Base-by-base conservation (phyloP, 2,888 invertebrate species). In the Netelia virgata region DNA sequence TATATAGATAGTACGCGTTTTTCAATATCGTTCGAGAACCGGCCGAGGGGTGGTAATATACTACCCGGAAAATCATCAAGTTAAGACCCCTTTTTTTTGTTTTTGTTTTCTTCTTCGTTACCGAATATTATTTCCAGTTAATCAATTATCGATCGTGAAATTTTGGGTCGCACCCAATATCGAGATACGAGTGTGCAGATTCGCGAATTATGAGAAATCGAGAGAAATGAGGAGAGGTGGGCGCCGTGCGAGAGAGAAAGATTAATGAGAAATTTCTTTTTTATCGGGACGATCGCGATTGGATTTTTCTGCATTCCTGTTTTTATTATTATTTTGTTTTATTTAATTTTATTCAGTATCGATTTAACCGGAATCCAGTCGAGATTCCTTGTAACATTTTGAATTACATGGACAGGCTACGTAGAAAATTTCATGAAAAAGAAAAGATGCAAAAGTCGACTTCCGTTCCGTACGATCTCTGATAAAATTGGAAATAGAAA, bases 101-200 rank as follows among this genome's bases (percentile, higher is more conserved):
- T 36, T 36, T 36, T 36, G 3, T 28, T 3, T 28, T 28, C 2
- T 28, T 68, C 68, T 43, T n/a, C 53, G 20, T 14, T 53, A 53
- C 20, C 36, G 59, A 66, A 64, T 57, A 72, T 57, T 82, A 1
- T 77, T 84, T 84, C 83, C 75, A 66, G 64, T 81, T 78, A 81
- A 66, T 64, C 83, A 72, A 84, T 86, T 77, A 82, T 9, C 36
- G 20, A 18, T 64, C 23, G 36, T 59, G 82, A 75, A 47, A 83
- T 64, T 73, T 63, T 69, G 70, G 80, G 69, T 84, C 84, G 76
- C 81, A 73, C 77, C 73, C 68, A 81, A 77, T 83, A 79, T 73
- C n/a, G 64, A 36, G 8, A 36, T 36, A 5, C 59, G 18, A 64
- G 50, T 63, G 59, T 50, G 69, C 14, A 61, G 36, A 43, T 61